Base-by-base conservation (phyloP, 2,113 vertebrate species). In the Menidia beryllina region DNA sequence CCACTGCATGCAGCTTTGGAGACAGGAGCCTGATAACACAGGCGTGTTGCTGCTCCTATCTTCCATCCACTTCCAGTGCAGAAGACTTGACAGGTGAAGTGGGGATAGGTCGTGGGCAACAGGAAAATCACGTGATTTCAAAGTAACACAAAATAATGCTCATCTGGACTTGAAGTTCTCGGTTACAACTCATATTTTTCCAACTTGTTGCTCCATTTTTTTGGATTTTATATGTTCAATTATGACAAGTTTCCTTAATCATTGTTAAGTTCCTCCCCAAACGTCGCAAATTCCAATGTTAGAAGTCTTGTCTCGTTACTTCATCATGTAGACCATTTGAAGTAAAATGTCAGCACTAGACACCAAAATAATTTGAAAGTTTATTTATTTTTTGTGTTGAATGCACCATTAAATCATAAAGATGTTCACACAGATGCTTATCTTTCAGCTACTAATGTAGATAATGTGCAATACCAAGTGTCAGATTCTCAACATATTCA, bases 1-100 rank as follows among this genome's bases (percentile, higher is more conserved):
- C 84, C 98, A 99, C 94, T 99, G 98, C 93, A 99, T 99, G 98
- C 98, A 99, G 87, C 93, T 99, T 60, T 99, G 98, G 98, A 94
- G 98, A 67, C 98, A 99, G 91, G 98, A 99, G 93, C 98, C 98
- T 77, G 97, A 99, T 92, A 99, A 99, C 85, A 99, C 98, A 50
- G 98, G 97, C 24, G 97, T 99, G 72, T 94, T 99, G 75, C 91
- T 99, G 79, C 95, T 99, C 67, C 94, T 99, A 36, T 99, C 98
- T 5, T 99, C 98, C 75, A 99, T 99, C 90, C 98, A 99, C 91
- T 99, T 99, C 95, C 98, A 99, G 89, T 99, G 98, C 91, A 95
- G 98, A 92, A 96, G 98, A 79, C 94, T 99, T 66, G 98, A 99
- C 96, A 98, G 98, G 97, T 98, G 94, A 92, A 89, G 72, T 73